These are phyloP conservation scores for Tolmerus cingulatus DNA, from an alignment of 2,888 invertebrate genomes.

Conservation along the genomic window DNA sequence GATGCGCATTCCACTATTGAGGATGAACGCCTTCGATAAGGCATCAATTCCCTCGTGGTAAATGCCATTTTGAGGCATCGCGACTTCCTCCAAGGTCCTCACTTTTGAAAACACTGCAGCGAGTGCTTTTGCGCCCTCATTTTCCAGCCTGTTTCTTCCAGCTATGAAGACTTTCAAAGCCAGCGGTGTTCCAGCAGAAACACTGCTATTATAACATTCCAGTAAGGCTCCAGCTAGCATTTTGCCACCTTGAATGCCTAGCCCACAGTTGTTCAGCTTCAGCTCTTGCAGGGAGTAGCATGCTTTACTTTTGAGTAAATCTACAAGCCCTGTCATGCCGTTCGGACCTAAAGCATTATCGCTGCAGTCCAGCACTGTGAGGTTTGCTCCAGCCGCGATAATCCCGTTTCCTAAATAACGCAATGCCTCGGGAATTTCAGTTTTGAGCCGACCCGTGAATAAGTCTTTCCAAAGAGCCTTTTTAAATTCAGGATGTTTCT, in stretches of 20 bases:
- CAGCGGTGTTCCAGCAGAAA: slow-evolving; percentile 73
- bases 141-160: slow-evolving; percentile 93
- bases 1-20: slow-evolving; percentile 73
- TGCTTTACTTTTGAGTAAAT: slow-evolving; percentile 80
- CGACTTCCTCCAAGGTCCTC: slow-evolving; percentile 85
- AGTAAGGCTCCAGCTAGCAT: slow-evolving; percentile 80
- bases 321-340: slow-evolving; percentile 87
- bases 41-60: slow-evolving; percentile 85
- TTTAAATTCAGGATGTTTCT: slow-evolving; percentile 78
- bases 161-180: slow-evolving; percentile 85
- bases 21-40: slow-evolving; percentile 77
- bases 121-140: slow-evolving; percentile 87
- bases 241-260: slow-evolving; percentile 89
- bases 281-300: slow-evolving; percentile 83
- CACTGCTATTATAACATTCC: slow-evolving; percentile 73
- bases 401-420: slow-evolving; percentile 81
- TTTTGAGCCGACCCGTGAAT: slow-evolving; percentile 94
- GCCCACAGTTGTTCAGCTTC: slow-evolving; percentile 91
- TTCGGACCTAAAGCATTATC: slow-evolving; percentile 98
- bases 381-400: slow-evolving; percentile 77
- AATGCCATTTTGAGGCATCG: slow-evolving; percentile 98
- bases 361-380: slow-evolving; percentile 89
- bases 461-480: slow-evolving; percentile 94
- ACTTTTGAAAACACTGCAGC: slow-evolving; percentile 84
- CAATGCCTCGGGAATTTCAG: slow-evolving; percentile 92